Percentiles rank a stretch among this genome's conserved stretches.
Conservation (phyloP, 1,140 invertebrate species). For the Nixonia krombeini region DNA sequence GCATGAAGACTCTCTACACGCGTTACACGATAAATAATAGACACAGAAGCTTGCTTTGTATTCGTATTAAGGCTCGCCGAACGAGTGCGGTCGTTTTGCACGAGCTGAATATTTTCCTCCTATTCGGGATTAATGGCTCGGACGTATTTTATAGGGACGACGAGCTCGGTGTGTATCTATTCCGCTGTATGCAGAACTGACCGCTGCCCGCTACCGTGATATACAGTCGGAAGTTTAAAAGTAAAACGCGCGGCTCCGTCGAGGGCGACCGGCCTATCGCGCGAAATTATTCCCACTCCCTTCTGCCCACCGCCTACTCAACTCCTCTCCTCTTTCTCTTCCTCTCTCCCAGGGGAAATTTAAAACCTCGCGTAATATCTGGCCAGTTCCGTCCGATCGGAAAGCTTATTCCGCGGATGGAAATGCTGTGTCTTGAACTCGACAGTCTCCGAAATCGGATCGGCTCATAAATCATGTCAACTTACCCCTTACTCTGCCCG, state of each 20-base stretch:
- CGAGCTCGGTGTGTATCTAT: constrained; percentile 29
- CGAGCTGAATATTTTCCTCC: constrained; percentile 69
- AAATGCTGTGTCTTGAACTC: too few species aligned
- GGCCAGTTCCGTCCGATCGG: constrained; percentile 28
- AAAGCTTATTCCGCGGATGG: constrained; percentile 21
- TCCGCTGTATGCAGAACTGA: constrained; percentile 54
- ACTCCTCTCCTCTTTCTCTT: constrained; percentile 7
- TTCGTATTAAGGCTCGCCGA: constrained; percentile 67
- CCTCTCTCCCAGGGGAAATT: constrained; percentile 33
- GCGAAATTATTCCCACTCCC: constrained; percentile 24
- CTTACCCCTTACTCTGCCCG: too few species aligned
- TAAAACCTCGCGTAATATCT: constrained; percentile 28
- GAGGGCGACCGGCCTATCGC: constrained; percentile 25
- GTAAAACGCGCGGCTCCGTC: constrained; percentile 52
- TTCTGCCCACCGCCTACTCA: not conserved
- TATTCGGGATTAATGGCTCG: constrained; percentile 72
- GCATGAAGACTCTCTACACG: constrained; percentile 45
- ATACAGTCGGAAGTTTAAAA: constrained; percentile 70
- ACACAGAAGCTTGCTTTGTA: constrained; percentile 67
- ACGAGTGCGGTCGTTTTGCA: constrained; percentile 61
- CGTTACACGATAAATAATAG: constrained; percentile 67
- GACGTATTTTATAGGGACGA: constrained; percentile 70
- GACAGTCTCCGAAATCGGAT: too few species aligned
- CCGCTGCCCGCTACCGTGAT: constrained; percentile 64
- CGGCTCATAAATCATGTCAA: too few species aligned